Conservation (phyloP, 64 coral and sea anemone species). For the Orbicella faveolata region DNA sequence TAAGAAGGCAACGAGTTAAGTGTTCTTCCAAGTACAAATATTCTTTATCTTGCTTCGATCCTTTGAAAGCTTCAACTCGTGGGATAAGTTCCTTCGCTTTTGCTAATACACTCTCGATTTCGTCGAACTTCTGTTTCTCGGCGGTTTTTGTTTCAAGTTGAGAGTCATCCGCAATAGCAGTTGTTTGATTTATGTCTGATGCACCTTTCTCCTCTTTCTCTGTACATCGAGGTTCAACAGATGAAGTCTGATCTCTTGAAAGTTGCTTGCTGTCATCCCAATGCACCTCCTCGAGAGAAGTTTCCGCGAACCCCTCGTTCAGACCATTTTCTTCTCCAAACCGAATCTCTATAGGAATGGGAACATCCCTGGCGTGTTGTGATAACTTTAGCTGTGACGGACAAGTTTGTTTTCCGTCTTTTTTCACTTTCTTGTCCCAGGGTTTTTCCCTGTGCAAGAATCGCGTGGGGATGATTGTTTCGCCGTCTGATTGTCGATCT, state of each 20-base stretch:
- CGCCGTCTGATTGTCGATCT: background rate
- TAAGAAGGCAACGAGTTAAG: slow-evolving; percentile 53
- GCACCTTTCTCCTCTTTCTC: background rate
- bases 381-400: slow-evolving; percentile 4
- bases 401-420: background rate
- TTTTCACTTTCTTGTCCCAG: slow-evolving; percentile 11
- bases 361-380: background rate
- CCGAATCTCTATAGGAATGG: background rate
- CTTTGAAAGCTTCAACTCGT: slow-evolving; percentile 50
- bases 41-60: slow-evolving; percentile 43
- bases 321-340: background rate
- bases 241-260: no score
- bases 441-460: slow-evolving; percentile 17
- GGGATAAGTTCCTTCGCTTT: slow-evolving; percentile 38
- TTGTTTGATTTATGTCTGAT: background rate
- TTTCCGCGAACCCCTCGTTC: background rate
- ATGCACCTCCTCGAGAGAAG: background rate
- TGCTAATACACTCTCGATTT: slow-evolving; percentile 38
- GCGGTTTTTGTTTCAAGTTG: background rate
- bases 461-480: background rate
- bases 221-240: no score
- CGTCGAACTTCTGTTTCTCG: slow-evolving; percentile 18
- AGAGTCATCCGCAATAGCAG: background rate
- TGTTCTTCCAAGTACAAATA: slow-evolving; percentile 65
- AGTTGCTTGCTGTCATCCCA: background rate